Evolutionary conservation across 2,113 vertebrate species (phyloP).

Genomic region (Marmota flaviventris): DNA sequence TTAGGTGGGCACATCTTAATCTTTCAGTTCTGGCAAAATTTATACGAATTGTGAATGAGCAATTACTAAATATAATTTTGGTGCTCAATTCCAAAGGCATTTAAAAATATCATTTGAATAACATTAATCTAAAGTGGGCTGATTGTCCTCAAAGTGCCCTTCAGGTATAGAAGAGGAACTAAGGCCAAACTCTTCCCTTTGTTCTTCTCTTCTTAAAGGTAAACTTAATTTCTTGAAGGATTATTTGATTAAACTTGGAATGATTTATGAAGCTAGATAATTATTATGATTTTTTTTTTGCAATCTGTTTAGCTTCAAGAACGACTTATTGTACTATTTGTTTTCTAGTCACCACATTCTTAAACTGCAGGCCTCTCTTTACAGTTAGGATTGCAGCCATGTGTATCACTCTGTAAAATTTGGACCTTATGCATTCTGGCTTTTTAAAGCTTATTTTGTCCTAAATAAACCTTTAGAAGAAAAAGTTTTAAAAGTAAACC

Average conservation of each 20-base stretch:
- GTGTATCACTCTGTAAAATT: conserved; percentile 33
- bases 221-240: conserved; percentile 31
- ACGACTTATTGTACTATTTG: background rate
- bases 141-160: background rate
- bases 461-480: background rate
- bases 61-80: background rate
- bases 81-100: background rate
- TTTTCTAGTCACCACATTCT: background rate
- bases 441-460: conserved; percentile 54
- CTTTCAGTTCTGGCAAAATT: background rate
- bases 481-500: background rate
- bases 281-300: background rate
- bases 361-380: background rate
- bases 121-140: background rate
- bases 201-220: background rate
- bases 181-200: background rate
- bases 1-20: background rate
- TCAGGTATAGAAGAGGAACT: background rate
- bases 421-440: background rate
- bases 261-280: background rate
- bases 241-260: background rate
- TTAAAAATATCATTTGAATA: conserved; percentile 24
- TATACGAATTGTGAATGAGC: background rate
- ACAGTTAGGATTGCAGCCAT: background rate
- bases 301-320: background rate